phyloP scores from a whole-genome alignment of 2,797 vertebrate genomes.

The Tauraco hartlaubi region DNA sequence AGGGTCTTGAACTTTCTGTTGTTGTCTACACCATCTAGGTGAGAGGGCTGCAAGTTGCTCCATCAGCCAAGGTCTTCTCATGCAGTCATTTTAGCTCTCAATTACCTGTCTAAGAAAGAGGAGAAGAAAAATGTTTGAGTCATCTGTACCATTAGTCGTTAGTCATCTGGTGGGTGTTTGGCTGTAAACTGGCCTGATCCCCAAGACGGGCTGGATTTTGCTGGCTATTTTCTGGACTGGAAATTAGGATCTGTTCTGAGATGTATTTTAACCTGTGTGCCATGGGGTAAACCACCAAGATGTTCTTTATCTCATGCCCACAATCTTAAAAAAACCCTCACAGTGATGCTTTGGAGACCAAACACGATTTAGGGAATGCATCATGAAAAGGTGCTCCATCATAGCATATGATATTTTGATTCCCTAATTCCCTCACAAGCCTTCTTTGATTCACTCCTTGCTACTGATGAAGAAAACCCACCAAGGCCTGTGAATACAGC shows the following conservation, averaged over 20 bases:
- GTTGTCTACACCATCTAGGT: neutral
- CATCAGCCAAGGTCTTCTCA: neutral
- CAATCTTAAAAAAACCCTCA: neutral
- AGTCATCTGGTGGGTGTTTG: neutral
- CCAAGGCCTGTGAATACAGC: neutral
- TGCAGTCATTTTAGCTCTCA: neutral
- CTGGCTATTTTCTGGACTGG: neutral
- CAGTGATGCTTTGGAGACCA: neutral
- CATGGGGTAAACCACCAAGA: neutral
- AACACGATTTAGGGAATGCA: fast-evolving
- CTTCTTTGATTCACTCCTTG: neutral
- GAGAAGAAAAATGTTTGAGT: neutral
- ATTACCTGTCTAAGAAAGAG: neutral
- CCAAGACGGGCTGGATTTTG: neutral
- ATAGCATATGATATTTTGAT: neutral
- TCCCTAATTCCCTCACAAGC: neutral
- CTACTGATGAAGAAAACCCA: neutral
- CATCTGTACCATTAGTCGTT: neutral
- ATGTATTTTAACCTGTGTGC: neutral
- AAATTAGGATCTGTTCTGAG: neutral
- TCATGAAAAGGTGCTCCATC: neutral
- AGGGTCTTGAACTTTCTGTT: neutral
- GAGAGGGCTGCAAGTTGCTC: neutral
- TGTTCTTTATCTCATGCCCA: neutral
- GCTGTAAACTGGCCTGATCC: neutral